These are phyloP conservation scores for Sminthurides aquaticus DNA, from an alignment of 2,888 invertebrate species.

Conservation along the genomic window DNA sequence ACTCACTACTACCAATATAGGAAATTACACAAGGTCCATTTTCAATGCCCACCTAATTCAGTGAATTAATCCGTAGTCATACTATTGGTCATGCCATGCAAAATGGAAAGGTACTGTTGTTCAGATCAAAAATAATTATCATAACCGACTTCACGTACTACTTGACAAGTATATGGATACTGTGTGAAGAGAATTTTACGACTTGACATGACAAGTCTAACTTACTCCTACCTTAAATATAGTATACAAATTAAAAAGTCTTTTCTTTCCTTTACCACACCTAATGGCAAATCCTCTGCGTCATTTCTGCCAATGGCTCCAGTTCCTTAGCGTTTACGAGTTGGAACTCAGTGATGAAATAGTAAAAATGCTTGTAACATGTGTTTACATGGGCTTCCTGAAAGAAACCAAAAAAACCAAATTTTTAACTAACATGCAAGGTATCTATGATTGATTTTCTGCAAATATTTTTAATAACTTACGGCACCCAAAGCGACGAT, in stretches of 20 bases:
- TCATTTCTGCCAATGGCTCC: constrained; percentile 74
- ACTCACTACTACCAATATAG: too few species aligned
- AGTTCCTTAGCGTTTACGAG: constrained; percentile 74
- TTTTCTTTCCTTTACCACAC: not conserved
- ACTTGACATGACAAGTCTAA: too few species aligned
- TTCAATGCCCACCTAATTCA: too few species aligned
- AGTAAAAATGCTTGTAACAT: constrained; percentile 90
- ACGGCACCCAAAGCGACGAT: constrained; percentile 79
- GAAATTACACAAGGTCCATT: too few species aligned
- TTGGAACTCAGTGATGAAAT: constrained; percentile 79
- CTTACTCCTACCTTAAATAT: not conserved
- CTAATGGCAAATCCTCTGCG: constrained; percentile 56
- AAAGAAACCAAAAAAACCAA: constrained; percentile 41
- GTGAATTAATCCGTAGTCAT: not conserved
- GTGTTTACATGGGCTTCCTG: constrained; percentile 89
- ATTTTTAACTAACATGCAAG: constrained; percentile 3
- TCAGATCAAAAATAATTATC: too few species aligned
- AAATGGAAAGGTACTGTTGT: too few species aligned
- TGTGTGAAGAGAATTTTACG: too few species aligned
- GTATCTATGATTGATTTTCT: not conserved
- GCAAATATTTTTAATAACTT: constrained; percentile 48
- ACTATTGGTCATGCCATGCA: not conserved
- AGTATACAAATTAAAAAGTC: not conserved
- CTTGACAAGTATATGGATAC: too few species aligned
- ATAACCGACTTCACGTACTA: too few species aligned